phyloP scores from a whole-genome alignment of 2,888 invertebrate species.

The Scrobipalpa atriplicella region DNA sequence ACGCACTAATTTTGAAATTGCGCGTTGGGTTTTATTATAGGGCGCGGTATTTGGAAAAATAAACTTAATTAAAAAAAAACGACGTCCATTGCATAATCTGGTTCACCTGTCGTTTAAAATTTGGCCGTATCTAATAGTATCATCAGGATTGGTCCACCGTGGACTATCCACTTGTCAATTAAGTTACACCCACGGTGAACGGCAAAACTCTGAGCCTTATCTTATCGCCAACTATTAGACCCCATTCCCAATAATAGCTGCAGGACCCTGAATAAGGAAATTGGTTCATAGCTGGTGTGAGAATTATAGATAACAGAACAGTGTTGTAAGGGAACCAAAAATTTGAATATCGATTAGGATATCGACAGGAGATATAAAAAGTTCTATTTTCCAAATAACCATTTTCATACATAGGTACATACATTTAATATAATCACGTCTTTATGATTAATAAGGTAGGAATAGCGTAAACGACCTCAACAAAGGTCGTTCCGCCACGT shows the following conservation, averaged over 20 bases:
- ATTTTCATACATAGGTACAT: too few species aligned
- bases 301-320: slow-evolving; percentile 51
- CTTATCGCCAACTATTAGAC: slow-evolving; percentile 62
- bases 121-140: slow-evolving; percentile 49
- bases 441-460: too few species aligned
- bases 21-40: too few species aligned
- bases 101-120: slow-evolving; percentile 7
- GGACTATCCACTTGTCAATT: slow-evolving; percentile 39
- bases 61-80: too few species aligned
- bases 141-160: slow-evolving; percentile 41
- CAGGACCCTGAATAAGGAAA: slow-evolving; percentile 52
- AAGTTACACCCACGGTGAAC: slow-evolving; percentile 48
- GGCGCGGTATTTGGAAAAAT: too few species aligned
- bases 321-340: neutral
- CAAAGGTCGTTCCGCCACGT: too few species aligned
- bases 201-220: slow-evolving; percentile 50
- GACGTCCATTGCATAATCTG: too few species aligned
- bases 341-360: slow-evolving; percentile 1
- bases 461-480: too few species aligned
- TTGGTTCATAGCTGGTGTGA: slow-evolving; percentile 55
- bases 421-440: too few species aligned
- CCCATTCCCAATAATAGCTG: slow-evolving; percentile 55
- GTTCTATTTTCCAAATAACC: too few species aligned
- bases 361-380: too few species aligned
- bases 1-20: too few species aligned